These are phyloP conservation scores for Ranitomeya variabilis DNA, from an alignment of 2,113 vertebrate species.

Conservation along the genomic window DNA sequence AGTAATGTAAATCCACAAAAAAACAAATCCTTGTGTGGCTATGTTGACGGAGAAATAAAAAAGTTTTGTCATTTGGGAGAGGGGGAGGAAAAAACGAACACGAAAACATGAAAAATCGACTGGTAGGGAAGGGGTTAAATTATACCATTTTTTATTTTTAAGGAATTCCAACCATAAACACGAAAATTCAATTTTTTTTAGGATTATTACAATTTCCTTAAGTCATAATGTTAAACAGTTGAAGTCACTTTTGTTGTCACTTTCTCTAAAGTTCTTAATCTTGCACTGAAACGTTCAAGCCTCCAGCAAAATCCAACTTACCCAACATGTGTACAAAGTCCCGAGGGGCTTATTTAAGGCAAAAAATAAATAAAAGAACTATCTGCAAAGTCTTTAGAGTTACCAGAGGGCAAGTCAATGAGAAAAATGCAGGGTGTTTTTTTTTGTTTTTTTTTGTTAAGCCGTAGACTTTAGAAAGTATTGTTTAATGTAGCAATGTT, in stretches of 20 bases:
- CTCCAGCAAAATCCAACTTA: conserved; percentile 60
- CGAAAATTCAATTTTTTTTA: background rate
- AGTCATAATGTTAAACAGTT: background rate
- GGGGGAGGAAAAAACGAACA: too few species aligned
- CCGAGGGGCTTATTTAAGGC: conserved; percentile 50
- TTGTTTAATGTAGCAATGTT: background rate
- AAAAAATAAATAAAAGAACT: background rate
- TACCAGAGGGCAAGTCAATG: conserved; percentile 55
- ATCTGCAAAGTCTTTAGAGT: conserved; percentile 58
- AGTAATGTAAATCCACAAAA: too few species aligned
- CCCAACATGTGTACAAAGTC: conserved; percentile 52
- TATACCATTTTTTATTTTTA: too few species aligned
- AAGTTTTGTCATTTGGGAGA: too few species aligned
- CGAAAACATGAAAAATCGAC: too few species aligned
- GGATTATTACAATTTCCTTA: background rate
- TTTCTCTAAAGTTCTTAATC: conserved; percentile 61
- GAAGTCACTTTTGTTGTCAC: background rate
- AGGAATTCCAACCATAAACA: too few species aligned
- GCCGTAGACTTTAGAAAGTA: conserved; percentile 33
- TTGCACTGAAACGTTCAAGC: conserved; percentile 52
- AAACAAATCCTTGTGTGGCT: too few species aligned
- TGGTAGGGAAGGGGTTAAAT: too few species aligned
- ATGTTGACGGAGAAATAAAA: too few species aligned
- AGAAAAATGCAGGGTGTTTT: conserved; percentile 40
- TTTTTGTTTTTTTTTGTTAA: conserved; percentile 56